Conservation (phyloP, 2,797 vertebrate species). For the Odontamblyopus rebecca region DNA sequence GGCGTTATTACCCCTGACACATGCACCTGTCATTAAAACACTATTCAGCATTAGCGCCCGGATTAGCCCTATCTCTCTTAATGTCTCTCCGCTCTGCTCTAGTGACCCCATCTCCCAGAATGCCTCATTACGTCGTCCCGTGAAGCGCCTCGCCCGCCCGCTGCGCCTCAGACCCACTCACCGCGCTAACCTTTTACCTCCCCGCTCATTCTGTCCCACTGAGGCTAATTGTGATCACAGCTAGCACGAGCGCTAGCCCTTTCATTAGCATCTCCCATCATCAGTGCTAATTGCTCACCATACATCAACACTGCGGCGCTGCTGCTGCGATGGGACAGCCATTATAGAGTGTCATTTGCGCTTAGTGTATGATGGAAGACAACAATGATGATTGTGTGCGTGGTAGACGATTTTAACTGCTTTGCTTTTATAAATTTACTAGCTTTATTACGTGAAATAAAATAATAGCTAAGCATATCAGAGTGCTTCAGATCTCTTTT, state of each 20-base stretch:
- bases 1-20: too few species aligned
- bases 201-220: slow-evolving; percentile 17
- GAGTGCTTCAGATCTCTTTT: too few species aligned
- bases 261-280: slow-evolving; percentile 6
- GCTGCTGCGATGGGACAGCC: background rate
- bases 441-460: too few species aligned
- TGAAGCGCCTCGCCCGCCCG: slow-evolving; percentile 8
- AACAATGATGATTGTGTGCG: background rate
- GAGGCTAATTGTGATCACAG: slow-evolving; percentile 31
- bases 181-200: slow-evolving; percentile 25
- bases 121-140: slow-evolving; percentile 15
- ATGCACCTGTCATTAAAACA: background rate
- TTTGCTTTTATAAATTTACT: too few species aligned
- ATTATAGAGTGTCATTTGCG: background rate
- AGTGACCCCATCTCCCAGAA: slow-evolving; percentile 3
- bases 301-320: slow-evolving; percentile 8
- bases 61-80: background rate
- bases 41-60: background rate
- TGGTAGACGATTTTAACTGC: background rate
- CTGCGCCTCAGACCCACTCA: background rate
- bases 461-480: too few species aligned
- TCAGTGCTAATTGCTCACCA: slow-evolving; percentile 19
- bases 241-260: background rate
- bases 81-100: background rate
- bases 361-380: background rate